Base-by-base conservation (phyloP, 2,888 invertebrate genomes). In the Agrilus cyanescens region DNA sequence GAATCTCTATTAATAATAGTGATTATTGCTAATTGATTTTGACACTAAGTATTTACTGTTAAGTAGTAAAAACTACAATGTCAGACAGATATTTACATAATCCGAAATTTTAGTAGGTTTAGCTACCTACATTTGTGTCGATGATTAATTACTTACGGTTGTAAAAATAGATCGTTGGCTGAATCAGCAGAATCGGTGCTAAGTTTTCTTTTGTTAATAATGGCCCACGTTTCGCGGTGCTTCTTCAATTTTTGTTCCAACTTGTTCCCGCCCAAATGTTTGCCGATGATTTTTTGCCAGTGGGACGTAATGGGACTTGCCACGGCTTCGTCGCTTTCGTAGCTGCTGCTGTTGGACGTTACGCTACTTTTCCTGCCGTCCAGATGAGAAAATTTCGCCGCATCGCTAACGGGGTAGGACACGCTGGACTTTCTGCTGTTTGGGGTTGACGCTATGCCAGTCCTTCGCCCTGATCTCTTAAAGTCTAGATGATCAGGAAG, bases 221-320 rank as follows among this genome's bases (percentile, higher is more conserved):
- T 25, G 29, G 67, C 64, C 68, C 68, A 68, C 3, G 66, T 67
- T 47, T 66, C 66, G 48, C 68, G 52, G 47, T 68, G 67, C 49
- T 67, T 65, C 55, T 59, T 59, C 45, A 67, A 46, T 44, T 66
- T 56, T 48, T 65, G 60, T 46, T 67, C 67, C 29, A 61, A 54
- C 44, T 61, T 64, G 44, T 61, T 64, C 14, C 61, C 54, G 8
- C 60, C 53, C 46, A 62, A 53, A 47, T 61, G 58, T 48, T 58
- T 60, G 41, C 63, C 56, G 39, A 66, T 55, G 43, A 57, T 55
- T 41, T 59, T 60, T 12, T 51, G 52, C 65, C 65, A 65, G 41
- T 63, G 65, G 15, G 53, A 55, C n/a, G 56, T 48, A 38, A 50
- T 46, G 38, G 53, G 57, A 20, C 43, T 46, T 31, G 49, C 45